These are phyloP conservation scores for Porites lutea DNA, from an alignment of 64 coral and sea anemone genomes.

Conservation along the genomic window DNA sequence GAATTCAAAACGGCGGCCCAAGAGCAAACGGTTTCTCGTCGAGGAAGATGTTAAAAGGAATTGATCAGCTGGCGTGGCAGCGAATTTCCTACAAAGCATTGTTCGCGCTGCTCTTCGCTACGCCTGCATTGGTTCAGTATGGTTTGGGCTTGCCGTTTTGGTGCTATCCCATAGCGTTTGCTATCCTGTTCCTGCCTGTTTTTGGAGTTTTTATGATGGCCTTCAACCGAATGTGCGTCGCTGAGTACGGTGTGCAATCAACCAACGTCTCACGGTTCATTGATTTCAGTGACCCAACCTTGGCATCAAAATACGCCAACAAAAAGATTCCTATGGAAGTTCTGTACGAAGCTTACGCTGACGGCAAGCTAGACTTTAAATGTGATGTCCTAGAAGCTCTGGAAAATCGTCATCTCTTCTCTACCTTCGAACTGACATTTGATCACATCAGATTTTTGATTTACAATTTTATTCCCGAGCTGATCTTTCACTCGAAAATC, in stretches of 20 bases:
- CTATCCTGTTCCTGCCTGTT: constrained; percentile 67
- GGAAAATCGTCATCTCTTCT: constrained; percentile 87
- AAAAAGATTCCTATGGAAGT: constrained; percentile 87
- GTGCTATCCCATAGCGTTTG: constrained; percentile 66
- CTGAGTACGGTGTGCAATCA: constrained; percentile 64
- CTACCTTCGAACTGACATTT: constrained; percentile 83
- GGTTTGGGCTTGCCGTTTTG: constrained; percentile 89
- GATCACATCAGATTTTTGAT: constrained; percentile 95
- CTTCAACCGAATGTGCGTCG: constrained; percentile 83
- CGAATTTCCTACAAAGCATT: constrained; percentile 87
- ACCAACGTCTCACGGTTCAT: constrained; percentile 69
- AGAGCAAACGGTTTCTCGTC: constrained; percentile 28
- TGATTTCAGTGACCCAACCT: constrained; percentile 75
- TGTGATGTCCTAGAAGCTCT: constrained; percentile 87
- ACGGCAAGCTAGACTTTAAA: constrained; percentile 96
- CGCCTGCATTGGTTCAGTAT: constrained; percentile 87
- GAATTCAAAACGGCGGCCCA: constrained; percentile 61
- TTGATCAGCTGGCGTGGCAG: constrained; percentile 92
- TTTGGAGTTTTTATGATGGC: constrained; percentile 82
- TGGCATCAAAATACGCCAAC: constrained; percentile 70
- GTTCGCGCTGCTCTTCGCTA: constrained; percentile 63
- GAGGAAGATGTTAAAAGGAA: constrained; percentile 46
- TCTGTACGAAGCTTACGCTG: constrained; percentile 94
- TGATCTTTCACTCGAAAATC: constrained; percentile 84
- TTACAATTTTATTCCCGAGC: constrained; percentile 91